Base-by-base conservation (phyloP, 2,113 vertebrate genomes). In the Saimiri boliviensis region DNA sequence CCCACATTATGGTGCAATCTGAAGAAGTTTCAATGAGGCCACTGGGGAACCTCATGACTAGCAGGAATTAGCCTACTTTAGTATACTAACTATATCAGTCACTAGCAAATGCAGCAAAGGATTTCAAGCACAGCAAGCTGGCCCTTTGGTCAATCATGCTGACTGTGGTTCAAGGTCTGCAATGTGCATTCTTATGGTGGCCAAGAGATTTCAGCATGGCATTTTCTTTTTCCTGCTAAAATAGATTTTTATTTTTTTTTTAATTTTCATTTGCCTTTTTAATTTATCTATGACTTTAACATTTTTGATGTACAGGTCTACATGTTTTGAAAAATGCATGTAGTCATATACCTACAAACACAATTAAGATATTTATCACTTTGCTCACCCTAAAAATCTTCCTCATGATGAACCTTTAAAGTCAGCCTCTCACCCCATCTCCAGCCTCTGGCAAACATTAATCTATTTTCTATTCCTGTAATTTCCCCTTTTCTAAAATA, bases 191-290 rank as follows among this genome's bases (percentile, higher is more conserved):
- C 74, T 37, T 52, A 42, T 8, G 30, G 49, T 10, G n/a, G 45
- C 19, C 25, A 49, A 71, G 37, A 90, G 12, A 30, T n/a, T 70
- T 58, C 52, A 27, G 40, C 11, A 30, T 40, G 5, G 32, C 54
- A 89, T 42, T 86, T 49, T 81, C 66, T 76, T 93, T 92, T 47
- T 81, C 27, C 47, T 83, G 49, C 83, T 93, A 66, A 96, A 77
- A 63, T 8, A 49, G 8, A 91, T 63, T 42, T 35, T 2, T 42
- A 54, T 47, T 85, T 74, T 32, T n/a, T 54, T 91, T 73, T 79
- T 56, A 37, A 47, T 71, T 93, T 90, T 12, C 56, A 52, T 56
- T 63, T 23, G 66, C 14, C 42, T 70, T 91, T 68, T 37, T 80
- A 68, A 88, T 58, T 42, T 90, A 71, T 23, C 70, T 32, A 32